These are phyloP conservation scores for Psephotus haematonotus DNA, from an alignment of 2,113 vertebrate species.

Conservation along the genomic window DNA sequence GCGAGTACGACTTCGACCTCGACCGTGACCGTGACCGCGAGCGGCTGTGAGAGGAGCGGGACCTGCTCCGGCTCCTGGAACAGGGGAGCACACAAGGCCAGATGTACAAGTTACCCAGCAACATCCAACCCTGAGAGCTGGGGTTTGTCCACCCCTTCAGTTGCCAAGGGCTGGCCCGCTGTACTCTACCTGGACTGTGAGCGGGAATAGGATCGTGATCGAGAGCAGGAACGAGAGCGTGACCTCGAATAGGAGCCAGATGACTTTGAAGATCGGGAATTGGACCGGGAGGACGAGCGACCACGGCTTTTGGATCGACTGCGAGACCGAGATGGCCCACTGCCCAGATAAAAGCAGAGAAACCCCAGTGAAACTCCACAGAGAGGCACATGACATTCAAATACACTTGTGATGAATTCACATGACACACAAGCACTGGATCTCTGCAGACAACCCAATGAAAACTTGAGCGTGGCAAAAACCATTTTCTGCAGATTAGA, in stretches of 20 bases:
- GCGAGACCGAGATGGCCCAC: constrained; percentile 82
- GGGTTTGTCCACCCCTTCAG: rapidly evolving
- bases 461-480: neutral
- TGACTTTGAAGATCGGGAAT: constrained; percentile 92
- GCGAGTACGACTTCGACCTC: constrained; percentile 84
- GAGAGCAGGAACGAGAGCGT: constrained; percentile 83
- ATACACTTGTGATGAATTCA: neutral
- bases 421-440: neutral
- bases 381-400: neutral
- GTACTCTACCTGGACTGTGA: constrained; percentile 87
- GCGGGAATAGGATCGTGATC: constrained; percentile 86
- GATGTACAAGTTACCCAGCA: neutral
- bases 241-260: constrained; percentile 88
- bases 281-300: constrained; percentile 90
- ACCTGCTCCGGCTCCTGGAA: constrained; percentile 85
- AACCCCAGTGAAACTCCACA: neutral
- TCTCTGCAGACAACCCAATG: neutral
- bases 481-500: neutral
- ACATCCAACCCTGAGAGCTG: rapidly evolving
- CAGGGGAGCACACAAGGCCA: rapidly evolving
- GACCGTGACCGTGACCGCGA: constrained; percentile 87
- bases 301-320: constrained; percentile 92
- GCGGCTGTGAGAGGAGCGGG: constrained; percentile 87
- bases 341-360: constrained; percentile 6
- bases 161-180: rapidly evolving